These are phyloP conservation scores for Agriopis leucophaearia DNA, from an alignment of 2,888 invertebrate genomes.

Conservation along the genomic window DNA sequence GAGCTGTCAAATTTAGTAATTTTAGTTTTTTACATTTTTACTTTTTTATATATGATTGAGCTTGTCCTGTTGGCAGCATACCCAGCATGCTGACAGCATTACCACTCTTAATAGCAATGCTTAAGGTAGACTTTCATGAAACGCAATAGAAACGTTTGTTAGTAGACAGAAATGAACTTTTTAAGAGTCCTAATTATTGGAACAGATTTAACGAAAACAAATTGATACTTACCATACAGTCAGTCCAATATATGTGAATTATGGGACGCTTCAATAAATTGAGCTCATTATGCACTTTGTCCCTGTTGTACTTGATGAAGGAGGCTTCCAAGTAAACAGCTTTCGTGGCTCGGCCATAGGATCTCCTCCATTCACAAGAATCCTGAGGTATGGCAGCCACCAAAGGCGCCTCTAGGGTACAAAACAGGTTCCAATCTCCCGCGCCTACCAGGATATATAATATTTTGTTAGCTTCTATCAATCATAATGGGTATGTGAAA, in stretches of 20 bases:
- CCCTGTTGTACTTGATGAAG: conserved; percentile 93
- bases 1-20: no score
- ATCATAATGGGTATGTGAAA: conserved; percentile 3
- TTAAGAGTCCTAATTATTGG: no score
- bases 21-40: no score
- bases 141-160: no score
- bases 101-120: no score
- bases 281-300: conserved; percentile 90
- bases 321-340: conserved; percentile 93
- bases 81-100: no score
- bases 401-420: conserved; percentile 92
- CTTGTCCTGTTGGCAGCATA: no score
- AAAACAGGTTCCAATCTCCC: conserved; percentile 94
- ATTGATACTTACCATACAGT: conserved; percentile 92
- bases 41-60: no score
- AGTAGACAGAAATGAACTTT: no score
- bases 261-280: conserved; percentile 95
- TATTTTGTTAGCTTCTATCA: conserved; percentile 29
- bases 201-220: no score
- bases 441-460: conserved; percentile 87
- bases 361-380: conserved; percentile 96
- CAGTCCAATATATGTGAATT: conserved; percentile 97
- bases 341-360: conserved; percentile 94
- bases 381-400: conserved; percentile 94
- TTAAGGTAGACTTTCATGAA: no score